Conservation (phyloP, 2,113 vertebrate genomes). For the Pheucticus melanocephalus region DNA sequence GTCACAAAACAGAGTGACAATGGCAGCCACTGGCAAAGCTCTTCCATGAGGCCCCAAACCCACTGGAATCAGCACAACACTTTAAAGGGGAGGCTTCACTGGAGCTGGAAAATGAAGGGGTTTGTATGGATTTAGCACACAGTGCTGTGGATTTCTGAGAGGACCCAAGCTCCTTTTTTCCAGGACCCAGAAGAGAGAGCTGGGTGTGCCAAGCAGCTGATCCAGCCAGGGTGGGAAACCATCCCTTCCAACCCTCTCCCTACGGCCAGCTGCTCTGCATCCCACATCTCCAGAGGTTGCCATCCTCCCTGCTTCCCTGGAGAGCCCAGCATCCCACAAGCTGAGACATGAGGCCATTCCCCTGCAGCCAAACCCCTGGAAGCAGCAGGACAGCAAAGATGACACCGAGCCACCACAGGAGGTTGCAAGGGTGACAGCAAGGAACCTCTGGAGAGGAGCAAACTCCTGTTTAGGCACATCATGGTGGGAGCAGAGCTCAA, state of each 20-base stretch:
- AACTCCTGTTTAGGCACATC: background rate
- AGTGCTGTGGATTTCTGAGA: background rate
- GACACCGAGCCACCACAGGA: accelerated
- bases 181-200: background rate
- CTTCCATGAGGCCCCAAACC: accelerated
- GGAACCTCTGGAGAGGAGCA: background rate
- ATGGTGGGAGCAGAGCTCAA: accelerated
- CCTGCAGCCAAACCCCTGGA: background rate
- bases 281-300: background rate
- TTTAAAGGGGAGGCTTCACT: background rate
- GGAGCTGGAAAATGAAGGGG: background rate
- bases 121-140: accelerated
- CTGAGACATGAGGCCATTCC: background rate
- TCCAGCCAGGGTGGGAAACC: background rate
- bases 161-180: background rate
- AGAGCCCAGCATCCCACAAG: accelerated
- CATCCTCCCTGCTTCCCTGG: background rate
- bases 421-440: background rate
- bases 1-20: background rate
- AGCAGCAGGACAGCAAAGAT: background rate
- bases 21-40: accelerated
- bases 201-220: accelerated
- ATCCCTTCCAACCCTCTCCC: background rate
- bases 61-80: accelerated
- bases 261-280: background rate